Conservation (phyloP, 1,140 invertebrate genomes). For the Anoplolepis gracilipes region DNA sequence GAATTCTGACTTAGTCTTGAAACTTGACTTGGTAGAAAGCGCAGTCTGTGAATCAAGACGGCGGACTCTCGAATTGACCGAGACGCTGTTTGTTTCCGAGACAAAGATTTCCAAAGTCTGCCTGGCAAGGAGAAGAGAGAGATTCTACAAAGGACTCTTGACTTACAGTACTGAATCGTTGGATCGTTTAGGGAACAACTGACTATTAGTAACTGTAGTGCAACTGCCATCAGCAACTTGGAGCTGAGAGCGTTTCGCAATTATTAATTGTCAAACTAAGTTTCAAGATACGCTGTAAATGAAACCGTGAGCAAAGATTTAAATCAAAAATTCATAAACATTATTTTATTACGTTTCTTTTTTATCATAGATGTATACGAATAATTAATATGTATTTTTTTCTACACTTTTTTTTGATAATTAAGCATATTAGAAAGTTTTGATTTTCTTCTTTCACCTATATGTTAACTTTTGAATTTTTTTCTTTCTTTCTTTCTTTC, state of each 20-base stretch:
- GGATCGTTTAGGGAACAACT: not conserved
- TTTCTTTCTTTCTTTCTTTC: not conserved
- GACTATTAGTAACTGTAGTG: constrained; percentile 1
- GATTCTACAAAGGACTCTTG: not conserved
- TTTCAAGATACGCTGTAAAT: not conserved
- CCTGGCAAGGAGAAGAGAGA: too few species aligned
- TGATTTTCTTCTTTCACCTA: not conserved
- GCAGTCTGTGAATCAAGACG: not conserved
- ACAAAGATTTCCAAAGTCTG: constrained; percentile 26
- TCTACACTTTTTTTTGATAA: not conserved
- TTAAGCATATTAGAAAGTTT: not conserved
- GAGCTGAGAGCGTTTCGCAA: not conserved
- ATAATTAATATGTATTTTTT: not conserved
- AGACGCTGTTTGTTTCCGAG: not conserved
- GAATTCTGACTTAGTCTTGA: constrained; percentile 1
- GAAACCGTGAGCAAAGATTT: not conserved
- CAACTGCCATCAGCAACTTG: constrained; percentile 6
- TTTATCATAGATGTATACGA: not conserved
- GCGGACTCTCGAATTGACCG: constrained; percentile 5
- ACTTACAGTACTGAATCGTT: not conserved
- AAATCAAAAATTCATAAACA: not conserved
- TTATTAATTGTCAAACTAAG: constrained; percentile 26
- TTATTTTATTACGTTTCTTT: not conserved
- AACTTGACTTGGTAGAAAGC: constrained; percentile 7
- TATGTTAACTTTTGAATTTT: too few species aligned